Conservation (phyloP, 1,140 invertebrate species). For the Drosophila setifemur region DNA sequence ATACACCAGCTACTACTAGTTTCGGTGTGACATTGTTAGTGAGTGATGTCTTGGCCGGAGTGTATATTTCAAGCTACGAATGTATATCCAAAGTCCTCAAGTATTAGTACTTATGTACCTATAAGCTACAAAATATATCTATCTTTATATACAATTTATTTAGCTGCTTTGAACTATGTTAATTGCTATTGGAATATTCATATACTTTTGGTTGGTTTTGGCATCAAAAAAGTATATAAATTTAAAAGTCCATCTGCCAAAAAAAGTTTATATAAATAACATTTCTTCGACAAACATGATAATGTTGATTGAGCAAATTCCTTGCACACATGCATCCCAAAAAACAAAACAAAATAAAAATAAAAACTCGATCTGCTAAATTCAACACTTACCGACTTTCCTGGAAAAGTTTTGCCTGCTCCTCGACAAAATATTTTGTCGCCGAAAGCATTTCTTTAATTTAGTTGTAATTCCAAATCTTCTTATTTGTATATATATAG, state of each 20-base stretch:
- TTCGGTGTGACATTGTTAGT: too few relatives aligned
- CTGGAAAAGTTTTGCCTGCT: conserved; percentile 14
- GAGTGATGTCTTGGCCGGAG: too few relatives aligned
- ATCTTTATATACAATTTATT: too few relatives aligned
- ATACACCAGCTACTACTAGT: conserved; percentile 1
- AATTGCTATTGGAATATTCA: too few relatives aligned
- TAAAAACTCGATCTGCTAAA: conserved; percentile 33
- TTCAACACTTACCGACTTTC: conserved; percentile 16
- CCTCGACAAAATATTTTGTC: conserved; percentile 64
- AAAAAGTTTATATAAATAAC: conserved; percentile 59
- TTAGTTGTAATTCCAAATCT: conserved; percentile 65
- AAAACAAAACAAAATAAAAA: too few relatives aligned
- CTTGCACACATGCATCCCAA: conserved; percentile 16
- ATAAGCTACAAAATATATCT: too few relatives aligned
- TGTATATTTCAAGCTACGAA: too few relatives aligned
- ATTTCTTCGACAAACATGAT: conserved; percentile 60
- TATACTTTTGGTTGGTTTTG: too few relatives aligned
- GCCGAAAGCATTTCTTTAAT: conserved; percentile 73
- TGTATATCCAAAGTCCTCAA: too few relatives aligned
- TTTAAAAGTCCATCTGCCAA: neutral
- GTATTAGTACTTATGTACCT: too few relatives aligned
- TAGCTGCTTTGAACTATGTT: too few relatives aligned
- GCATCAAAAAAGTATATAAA: conserved; percentile 48
- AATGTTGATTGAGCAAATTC: conserved; percentile 67
- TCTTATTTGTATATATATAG: conserved; percentile 14